Percentiles rank a stretch among this genome's conserved stretches.
Evolutionary conservation across 2,113 vertebrate species (phyloP).

Genomic region (Hypomesus transpacificus): DNA sequence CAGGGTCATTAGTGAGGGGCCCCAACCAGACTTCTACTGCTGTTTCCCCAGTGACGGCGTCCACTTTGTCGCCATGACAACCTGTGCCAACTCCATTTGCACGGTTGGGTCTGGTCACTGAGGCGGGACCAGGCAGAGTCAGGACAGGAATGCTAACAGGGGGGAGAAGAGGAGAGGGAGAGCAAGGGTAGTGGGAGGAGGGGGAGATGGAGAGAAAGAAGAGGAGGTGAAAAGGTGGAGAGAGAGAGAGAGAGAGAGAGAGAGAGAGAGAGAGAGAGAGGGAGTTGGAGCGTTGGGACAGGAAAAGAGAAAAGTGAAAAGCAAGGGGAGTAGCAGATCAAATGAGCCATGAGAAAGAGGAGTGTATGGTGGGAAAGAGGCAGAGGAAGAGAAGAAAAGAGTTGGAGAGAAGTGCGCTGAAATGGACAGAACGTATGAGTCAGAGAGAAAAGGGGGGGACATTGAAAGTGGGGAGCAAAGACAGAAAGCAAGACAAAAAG

Average conservation of each 20-base stretch:
- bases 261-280: neutral
- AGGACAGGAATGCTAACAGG: neutral
- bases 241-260: too few relatives aligned
- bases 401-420: neutral
- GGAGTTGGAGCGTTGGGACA: neutral
- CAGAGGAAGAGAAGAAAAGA: neutral
- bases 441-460: neutral
- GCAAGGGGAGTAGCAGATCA: conserved; percentile 29
- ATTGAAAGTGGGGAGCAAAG: too few relatives aligned
- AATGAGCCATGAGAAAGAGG: neutral
- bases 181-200: neutral
- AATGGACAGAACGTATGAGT: too few relatives aligned
- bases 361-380: neutral
- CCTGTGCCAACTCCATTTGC: conserved; percentile 43
- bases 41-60: conserved; percentile 49
- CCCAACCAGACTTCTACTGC: conserved; percentile 25
- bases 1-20: conserved; percentile 10
- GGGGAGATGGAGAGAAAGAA: neutral
- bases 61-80: conserved; percentile 42
- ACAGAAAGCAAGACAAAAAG: too few relatives aligned
- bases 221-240: neutral
- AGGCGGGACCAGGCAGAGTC: too few relatives aligned
- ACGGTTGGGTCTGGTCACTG: conserved; percentile 29
- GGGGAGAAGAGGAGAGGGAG: conserved; percentile 2
- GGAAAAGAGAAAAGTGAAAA: conserved; percentile 21